Percentiles rank a stretch among this genome's conserved stretches.
These are phyloP conservation scores for Oreochromis aureus DNA, from an alignment of 2,113 vertebrate genomes.

Conservation along the genomic window DNA sequence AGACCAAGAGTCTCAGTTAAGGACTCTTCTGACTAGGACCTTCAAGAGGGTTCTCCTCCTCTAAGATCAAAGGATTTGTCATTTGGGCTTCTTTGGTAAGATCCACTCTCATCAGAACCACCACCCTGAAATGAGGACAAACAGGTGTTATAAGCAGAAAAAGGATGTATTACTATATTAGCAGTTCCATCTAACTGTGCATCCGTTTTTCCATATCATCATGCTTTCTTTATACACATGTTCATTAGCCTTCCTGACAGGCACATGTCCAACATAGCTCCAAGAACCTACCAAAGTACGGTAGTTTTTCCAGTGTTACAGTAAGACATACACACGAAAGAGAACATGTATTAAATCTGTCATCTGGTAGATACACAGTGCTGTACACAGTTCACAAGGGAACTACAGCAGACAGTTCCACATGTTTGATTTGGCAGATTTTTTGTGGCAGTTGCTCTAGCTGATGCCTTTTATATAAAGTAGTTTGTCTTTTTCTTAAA, in stretches of 20 bases:
- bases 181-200: not conserved
- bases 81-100: not conserved
- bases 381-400: not conserved
- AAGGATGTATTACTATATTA: not conserved
- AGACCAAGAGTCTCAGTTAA: not conserved
- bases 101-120: conserved; percentile 42
- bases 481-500: not conserved
- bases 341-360: not conserved
- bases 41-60: conserved; percentile 17
- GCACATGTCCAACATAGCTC: not conserved
- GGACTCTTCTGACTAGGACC: conserved; percentile 3
- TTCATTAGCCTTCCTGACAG: not conserved
- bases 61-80: conserved; percentile 8
- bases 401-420: not conserved
- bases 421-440: not conserved
- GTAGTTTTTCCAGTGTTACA: not conserved
- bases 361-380: not conserved
- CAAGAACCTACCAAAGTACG: not conserved
- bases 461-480: not conserved
- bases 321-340: not conserved
- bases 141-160: not conserved
- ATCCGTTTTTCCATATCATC: not conserved
- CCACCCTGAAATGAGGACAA: conserved; percentile 34
- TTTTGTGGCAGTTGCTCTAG: not conserved
- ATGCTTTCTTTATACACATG: not conserved